Base-by-base conservation (phyloP, 2,113 vertebrate species). In the Neotoma lepida region DNA sequence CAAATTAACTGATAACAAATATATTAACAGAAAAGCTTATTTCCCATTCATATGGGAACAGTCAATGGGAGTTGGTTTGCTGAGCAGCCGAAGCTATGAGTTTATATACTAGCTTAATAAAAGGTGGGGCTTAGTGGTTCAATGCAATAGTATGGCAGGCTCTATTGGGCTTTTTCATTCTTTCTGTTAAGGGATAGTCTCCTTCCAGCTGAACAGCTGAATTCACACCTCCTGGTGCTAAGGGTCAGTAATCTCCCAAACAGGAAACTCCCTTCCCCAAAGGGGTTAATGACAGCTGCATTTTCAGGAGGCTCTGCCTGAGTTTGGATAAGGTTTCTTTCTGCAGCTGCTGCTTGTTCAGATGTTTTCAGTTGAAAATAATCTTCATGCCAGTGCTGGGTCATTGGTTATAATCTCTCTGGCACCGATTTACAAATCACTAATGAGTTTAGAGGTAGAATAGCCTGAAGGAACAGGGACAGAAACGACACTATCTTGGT, bases 341-440 rank as follows among this genome's bases (percentile, higher is more conserved):
- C 86, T 76, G 88, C 7, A 92, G 49, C 85, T 96, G 92, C 56
- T 96, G 76, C 91, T 97, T 97, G 78, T 94, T 94, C 88, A 95
- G 90, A 94, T 95, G 85, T 94, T 94, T 96, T 92, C 81, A 76
- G 24, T 90, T 95, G 92, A 89, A 91, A 89, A 63, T 88, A 85
- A 93, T 85, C 56, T 71, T 93, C 70, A 80, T 91, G 76, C 76
- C 44, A 63, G 74, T 93, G 86, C 54, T 93, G 68, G 30, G 35
- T 58, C 84, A 12, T 93, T 58, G n/a, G 56, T 54, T 68, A 68
- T 33, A 78, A 39, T 84, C 70, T 76, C 22, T 58, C 49, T 93
- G 41, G 54, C 13, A 82, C 71, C 24, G 87, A 63, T 87, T 88
- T 58, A 85, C 89, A 84, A 89, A 82, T 82, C 63, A 49, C 4